Evolutionary conservation across 2,888 invertebrate genomes (phyloP), one percentile per base, ranked within the genome.

Genomic region (Celastrina argiolus): DNA sequence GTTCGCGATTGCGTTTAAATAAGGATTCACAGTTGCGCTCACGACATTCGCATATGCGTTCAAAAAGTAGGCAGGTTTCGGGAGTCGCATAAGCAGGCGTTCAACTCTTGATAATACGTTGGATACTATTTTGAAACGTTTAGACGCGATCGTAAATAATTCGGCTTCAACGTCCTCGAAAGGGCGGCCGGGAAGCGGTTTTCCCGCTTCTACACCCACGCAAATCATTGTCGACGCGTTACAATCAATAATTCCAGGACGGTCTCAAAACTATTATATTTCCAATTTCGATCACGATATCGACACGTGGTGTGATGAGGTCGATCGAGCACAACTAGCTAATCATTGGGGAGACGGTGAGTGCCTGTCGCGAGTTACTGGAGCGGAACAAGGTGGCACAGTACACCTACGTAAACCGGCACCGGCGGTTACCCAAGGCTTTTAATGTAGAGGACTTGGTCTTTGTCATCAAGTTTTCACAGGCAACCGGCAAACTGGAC

Each of bases 401-500:
- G 45, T 65, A 70, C 41, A 31, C 31, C 2, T 12, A 16, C 34
- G 66, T 68, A 2, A 70, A 70, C 45, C 51, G 31, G 14, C 28
- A 42, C 5, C 41, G 67, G 10, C 39, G 31, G 1, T 28, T 39
- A 10, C 70, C 68, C 2, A 64, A 66, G 0, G 5, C 8, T 3
- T 71, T 64, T 56, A 16, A 59, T n/a, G 10, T 63, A 14, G 45
- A 64, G 2, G 64, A 67, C 5, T 18, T 67, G 0, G 74, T 71
- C 0, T 74, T 74, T 41, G 74, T 74, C 0, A 68, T 64, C 2
- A 75, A 74, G 18, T 28, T 22, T 1, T 39, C 70, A 0, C 73
- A 74, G 51, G 45, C 66, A 0, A 66, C 71, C 1, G 73, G 73
- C 2, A 73, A 73, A 28, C 65, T 73, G 1, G 73, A 73, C 39